phyloP scores from a whole-genome alignment of 2,113 vertebrate species.

The Chaetops frenatus region DNA sequence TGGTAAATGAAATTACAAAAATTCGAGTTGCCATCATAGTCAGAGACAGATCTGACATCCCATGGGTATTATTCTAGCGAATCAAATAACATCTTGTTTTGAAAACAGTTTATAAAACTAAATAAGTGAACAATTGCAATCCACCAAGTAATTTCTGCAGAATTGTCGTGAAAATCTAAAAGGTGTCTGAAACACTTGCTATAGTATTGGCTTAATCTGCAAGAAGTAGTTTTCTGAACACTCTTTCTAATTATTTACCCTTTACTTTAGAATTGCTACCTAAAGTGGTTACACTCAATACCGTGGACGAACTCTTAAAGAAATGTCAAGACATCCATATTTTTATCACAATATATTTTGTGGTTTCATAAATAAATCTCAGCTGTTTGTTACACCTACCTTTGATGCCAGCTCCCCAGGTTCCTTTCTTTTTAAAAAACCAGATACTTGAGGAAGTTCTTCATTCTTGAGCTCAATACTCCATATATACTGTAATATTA shows the following conservation, averaged over 20 bases:
- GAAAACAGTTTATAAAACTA: neutral
- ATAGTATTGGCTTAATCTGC: neutral
- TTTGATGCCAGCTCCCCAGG: slow-evolving; percentile 88
- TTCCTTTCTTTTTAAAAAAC: slow-evolving; percentile 78
- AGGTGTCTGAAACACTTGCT: neutral
- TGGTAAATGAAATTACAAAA: neutral
- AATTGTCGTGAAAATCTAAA: neutral
- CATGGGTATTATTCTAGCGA: neutral
- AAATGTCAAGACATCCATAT: neutral
- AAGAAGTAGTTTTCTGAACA: neutral
- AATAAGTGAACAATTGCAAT: neutral
- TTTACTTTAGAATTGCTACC: neutral
- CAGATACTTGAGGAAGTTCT: slow-evolving; percentile 71
- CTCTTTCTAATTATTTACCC: neutral
- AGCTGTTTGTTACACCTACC: slow-evolving; percentile 64
- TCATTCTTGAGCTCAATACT: slow-evolving; percentile 77
- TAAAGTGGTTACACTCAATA: neutral
- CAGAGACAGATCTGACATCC: neutral
- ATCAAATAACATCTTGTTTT: neutral
- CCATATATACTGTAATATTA: slow-evolving; percentile 93
- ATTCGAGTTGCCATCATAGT: neutral
- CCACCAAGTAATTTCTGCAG: neutral
- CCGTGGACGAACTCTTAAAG: neutral
- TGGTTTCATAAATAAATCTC: neutral
- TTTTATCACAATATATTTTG: neutral